Evolutionary conservation across 1,140 invertebrate species (phyloP).

Genomic region (Tetramorium simillimum): DNA sequence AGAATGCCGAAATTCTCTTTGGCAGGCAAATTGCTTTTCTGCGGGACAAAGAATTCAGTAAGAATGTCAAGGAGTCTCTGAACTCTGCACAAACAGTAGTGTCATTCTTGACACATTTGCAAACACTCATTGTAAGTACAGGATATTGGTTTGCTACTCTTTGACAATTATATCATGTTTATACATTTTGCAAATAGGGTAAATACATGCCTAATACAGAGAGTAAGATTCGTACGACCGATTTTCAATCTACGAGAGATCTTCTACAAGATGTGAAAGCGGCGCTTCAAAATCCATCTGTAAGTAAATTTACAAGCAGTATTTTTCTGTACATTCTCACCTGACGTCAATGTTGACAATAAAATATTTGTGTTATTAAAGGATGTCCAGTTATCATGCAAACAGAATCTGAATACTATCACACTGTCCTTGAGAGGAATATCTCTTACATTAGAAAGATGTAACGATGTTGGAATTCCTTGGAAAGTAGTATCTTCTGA

Average conservation of each 20-base stretch:
- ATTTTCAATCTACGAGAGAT: background rate
- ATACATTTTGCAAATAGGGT: slow-evolving; percentile 43
- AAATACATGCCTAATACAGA: slow-evolving; percentile 26
- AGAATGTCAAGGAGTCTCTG: slow-evolving; percentile 62
- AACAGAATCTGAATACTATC: slow-evolving; percentile 67
- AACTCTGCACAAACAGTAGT: slow-evolving; percentile 61
- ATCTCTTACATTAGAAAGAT: slow-evolving; percentile 64
- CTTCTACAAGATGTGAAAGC: slow-evolving; percentile 71
- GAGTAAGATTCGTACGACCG: background rate
- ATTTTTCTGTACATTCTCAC: slow-evolving; percentile 25
- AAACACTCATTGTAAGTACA: slow-evolving; percentile 72
- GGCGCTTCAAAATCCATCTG: slow-evolving; percentile 66
- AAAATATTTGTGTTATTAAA: slow-evolving; percentile 51
- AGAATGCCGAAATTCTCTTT: slow-evolving; percentile 68
- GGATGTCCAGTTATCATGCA: slow-evolving; percentile 73
- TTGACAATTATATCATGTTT: slow-evolving; percentile 1
- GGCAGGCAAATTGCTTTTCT: slow-evolving; percentile 71
- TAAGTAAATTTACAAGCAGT: slow-evolving; percentile 62
- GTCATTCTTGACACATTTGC: slow-evolving; percentile 74
- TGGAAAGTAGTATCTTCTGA: slow-evolving; percentile 81
- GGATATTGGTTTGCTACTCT: background rate
- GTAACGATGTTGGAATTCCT: slow-evolving; percentile 32
- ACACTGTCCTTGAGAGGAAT: slow-evolving; percentile 71
- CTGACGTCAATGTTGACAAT: slow-evolving; percentile 5
- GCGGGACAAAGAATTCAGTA: slow-evolving; percentile 65